Base-by-base conservation (phyloP, 2,888 invertebrate genomes). In the Hylaea fasciaria region DNA sequence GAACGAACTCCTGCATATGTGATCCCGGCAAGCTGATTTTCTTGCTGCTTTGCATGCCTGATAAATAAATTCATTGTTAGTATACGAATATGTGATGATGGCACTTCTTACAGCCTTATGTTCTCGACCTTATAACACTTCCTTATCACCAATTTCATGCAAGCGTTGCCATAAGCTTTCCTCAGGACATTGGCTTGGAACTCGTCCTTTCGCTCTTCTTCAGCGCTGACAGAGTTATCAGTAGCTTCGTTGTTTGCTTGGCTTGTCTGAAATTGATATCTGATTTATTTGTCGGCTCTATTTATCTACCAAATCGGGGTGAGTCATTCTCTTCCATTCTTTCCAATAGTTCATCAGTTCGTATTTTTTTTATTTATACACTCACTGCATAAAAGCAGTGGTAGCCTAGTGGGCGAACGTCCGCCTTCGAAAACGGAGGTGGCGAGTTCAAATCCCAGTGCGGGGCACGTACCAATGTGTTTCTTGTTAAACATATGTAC, bases 101-200 rank as follows among this genome's bases (percentile, higher is more conserved):
- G n/a, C n/a, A n/a, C n/a, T n/a, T n/a, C n/a, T n/a, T n/a, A n/a
- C n/a, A n/a, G n/a, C n/a, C n/a, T n/a, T n/a, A 22, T 22, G 5
- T 22, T 22, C 28, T 70, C n/a, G n/a, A 83, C 85, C 76, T 72
- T 78, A 16, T 70, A 77, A 68, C 89, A 89, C 69, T 85, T 89
- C 47, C 65, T 80, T 0, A 87, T 47, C 0, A 86, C 83, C 0
- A 86, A 61, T 69, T 80, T 85, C 39, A 81, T 55, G 37, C 89
- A 89, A 0, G 83, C 82, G 5, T 84, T 82, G 0, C 84, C 86
- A 35, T 88, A 87, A 0, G 82, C 83, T 49, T 78, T 53, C 16
- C 87, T 70, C 0, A 88, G 68, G 39, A 80, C 65, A 12, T 53
- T 71, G 0, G 74, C 73, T 55, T 77, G 71, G 9, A 74, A 66